A percentile compares a stretch with the other conserved stretches of the same genome.
Conservation (phyloP, 1,140 invertebrate species). For the Conus ventricosus region DNA sequence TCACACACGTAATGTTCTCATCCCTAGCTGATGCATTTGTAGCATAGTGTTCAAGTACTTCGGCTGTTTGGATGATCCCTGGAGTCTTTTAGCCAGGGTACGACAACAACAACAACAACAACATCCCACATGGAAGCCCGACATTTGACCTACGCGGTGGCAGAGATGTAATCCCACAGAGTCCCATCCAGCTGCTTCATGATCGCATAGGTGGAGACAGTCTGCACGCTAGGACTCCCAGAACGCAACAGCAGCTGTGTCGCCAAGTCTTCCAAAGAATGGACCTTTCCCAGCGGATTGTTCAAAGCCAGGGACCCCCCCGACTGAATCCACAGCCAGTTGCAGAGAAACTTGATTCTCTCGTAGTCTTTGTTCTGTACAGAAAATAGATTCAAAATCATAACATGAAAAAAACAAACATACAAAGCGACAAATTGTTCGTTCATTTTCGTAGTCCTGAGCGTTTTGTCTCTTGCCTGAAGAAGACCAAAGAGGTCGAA, state of each 20-base stretch:
- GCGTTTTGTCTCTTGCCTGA: too few relatives aligned
- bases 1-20: too few relatives aligned
- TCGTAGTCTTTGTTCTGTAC: constrained; percentile 12
- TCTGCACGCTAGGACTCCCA: background rate
- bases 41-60: too few relatives aligned
- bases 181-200: background rate
- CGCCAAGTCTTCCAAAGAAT: constrained; percentile 20
- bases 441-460: too few relatives aligned
- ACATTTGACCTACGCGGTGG: background rate
- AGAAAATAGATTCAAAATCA: background rate
- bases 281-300: constrained; percentile 6
- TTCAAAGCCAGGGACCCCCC: background rate
- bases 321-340: constrained; percentile 9
- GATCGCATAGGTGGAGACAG: background rate
- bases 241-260: background rate
- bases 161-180: constrained; percentile 23
- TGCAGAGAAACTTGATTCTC: constrained; percentile 4
- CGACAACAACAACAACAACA: too few relatives aligned
- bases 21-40: too few relatives aligned
- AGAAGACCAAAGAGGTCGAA: too few relatives aligned
- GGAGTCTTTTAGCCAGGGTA: too few relatives aligned
- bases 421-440: too few relatives aligned
- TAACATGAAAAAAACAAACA: too few relatives aligned
- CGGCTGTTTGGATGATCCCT: too few relatives aligned
- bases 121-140: background rate